phyloP scores from a whole-genome alignment of 2,113 vertebrate genomes.

The Propithecus coquereli region DNA sequence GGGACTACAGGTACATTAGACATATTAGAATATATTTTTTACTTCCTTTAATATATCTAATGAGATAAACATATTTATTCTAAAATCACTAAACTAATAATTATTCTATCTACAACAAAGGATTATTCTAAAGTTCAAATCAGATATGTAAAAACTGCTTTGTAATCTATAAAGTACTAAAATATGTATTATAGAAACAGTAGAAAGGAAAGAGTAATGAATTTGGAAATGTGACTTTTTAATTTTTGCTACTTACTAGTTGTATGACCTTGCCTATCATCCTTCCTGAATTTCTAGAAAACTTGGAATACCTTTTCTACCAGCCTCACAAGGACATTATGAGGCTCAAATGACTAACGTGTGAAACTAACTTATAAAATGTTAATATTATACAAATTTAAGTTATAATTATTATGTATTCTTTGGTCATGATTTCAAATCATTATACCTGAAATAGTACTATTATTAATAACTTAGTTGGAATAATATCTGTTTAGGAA shows the following conservation, averaged over 20 bases:
- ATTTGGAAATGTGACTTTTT: constrained; percentile 7
- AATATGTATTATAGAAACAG: not conserved
- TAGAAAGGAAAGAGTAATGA: not conserved
- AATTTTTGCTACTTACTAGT: not conserved
- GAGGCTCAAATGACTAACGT: not conserved
- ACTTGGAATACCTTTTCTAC: not conserved
- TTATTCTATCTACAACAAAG: not conserved
- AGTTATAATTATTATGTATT: constrained; percentile 67
- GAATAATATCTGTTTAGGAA: constrained; percentile 9
- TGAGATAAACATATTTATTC: not conserved
- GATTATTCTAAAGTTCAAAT: not conserved
- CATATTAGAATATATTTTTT: not conserved
- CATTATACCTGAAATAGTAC: not conserved
- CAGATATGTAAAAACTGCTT: not conserved
- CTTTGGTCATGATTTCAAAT: constrained; percentile 58
- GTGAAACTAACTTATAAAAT: constrained; percentile 11
- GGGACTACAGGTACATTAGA: too few species aligned
- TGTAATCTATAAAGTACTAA: not conserved
- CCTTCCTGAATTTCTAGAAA: not conserved
- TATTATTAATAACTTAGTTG: not conserved
- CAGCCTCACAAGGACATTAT: not conserved
- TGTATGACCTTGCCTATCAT: not conserved
- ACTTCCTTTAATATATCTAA: not conserved
- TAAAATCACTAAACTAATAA: not conserved
- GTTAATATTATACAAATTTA: constrained; percentile 24